These are phyloP conservation scores for Octomys mimax DNA, from an alignment of 2,797 vertebrate genomes.

Conservation along the genomic window DNA sequence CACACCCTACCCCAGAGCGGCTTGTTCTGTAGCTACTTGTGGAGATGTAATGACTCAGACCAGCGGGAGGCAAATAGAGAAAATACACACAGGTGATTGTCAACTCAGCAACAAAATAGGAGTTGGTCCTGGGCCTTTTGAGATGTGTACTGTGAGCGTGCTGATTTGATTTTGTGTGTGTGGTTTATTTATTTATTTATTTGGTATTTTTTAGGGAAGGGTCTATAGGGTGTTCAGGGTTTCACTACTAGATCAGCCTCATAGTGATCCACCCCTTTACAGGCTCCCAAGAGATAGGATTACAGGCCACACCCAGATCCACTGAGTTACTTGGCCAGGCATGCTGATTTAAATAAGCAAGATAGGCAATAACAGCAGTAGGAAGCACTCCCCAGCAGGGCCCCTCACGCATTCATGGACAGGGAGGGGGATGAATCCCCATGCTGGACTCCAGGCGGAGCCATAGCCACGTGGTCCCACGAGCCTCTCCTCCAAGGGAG, in stretches of 20 bases:
- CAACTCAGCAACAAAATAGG: neutral
- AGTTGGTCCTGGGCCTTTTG: constrained; percentile 4
- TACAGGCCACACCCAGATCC: no score
- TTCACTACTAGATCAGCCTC: no score
- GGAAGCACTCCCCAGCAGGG: neutral
- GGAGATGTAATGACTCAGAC: neutral
- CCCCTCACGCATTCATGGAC: neutral
- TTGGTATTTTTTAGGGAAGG: no score
- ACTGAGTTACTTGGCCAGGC: no score
- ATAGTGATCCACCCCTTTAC: no score
- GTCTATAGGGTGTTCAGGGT: no score
- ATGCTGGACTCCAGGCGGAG: neutral
- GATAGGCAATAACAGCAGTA: neutral
- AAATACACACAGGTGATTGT: constrained; percentile 1
- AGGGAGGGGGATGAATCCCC: neutral
- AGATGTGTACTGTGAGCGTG: neutral
- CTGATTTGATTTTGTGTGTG: no score
- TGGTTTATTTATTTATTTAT: no score
- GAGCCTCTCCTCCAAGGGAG: neutral
- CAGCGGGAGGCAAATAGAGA: constrained; percentile 27
- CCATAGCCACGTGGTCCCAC: no score
- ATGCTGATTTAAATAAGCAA: neutral
- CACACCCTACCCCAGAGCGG: neutral
- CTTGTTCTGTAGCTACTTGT: constrained; percentile 1
- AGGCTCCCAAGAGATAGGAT: no score